Evolutionary conservation across 2,113 vertebrate species (phyloP).

Genomic region (Salminus brasiliensis): DNA sequence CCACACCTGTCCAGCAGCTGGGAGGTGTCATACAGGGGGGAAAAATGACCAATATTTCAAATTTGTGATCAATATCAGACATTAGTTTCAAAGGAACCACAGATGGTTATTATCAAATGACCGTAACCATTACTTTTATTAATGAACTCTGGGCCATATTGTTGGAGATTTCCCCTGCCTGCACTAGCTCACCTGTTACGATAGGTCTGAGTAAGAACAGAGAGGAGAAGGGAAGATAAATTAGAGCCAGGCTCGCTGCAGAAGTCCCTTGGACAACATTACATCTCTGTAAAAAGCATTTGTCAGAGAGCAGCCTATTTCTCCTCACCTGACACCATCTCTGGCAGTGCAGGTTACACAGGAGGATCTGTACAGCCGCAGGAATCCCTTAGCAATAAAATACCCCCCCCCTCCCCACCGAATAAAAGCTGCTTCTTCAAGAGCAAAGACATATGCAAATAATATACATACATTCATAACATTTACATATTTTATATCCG

Average conservation of each 20-base stretch:
- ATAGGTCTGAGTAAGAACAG: conserved; percentile 27
- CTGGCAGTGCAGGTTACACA: conserved; percentile 3
- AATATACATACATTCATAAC: conserved; percentile 1
- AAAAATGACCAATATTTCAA: neutral
- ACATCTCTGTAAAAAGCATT: conserved; percentile 44
- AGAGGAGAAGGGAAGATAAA: conserved; percentile 42
- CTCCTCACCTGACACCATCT: conserved; percentile 24
- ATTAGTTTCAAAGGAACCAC: conserved; percentile 15
- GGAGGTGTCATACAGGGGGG: conserved; percentile 2
- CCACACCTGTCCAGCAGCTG: conserved; percentile 22
- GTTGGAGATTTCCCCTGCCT: conserved; percentile 47
- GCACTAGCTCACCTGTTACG: conserved; percentile 45
- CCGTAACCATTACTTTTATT: conserved; percentile 43
- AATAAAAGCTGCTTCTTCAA: neutral
- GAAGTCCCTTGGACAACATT: conserved; percentile 58
- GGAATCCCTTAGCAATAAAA: neutral
- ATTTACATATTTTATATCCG: too few relatives aligned
- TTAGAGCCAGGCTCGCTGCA: conserved; percentile 25
- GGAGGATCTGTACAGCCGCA: conserved; percentile 12
- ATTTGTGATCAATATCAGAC: conserved; percentile 26
- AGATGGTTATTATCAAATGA: conserved; percentile 46
- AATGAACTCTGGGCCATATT: conserved; percentile 47
- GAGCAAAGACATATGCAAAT: conserved; percentile 1
- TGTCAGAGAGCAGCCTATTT: conserved; percentile 48
- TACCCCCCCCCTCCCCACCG: neutral